phyloP scores from a whole-genome alignment of 2,113 vertebrate genomes.

The Cichladusa arquata region DNA sequence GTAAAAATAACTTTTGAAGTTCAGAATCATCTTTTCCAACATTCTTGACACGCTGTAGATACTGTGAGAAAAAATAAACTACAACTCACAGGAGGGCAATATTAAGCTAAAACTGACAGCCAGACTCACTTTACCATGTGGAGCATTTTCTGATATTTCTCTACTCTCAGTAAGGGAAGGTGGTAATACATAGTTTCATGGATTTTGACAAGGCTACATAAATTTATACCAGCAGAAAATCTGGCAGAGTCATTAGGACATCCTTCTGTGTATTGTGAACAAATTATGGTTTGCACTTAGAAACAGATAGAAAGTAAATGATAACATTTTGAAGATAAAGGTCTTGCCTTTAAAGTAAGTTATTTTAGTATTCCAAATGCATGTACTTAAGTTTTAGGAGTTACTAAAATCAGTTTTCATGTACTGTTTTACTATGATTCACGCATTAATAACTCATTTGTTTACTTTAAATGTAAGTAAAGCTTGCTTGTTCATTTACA shows the following conservation, averaged over 20 bases:
- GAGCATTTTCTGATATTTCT: neutral
- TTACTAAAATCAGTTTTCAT: neutral
- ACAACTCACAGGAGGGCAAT: constrained; percentile 4
- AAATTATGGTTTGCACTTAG: neutral
- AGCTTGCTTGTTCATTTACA: neutral
- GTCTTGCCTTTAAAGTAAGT: neutral
- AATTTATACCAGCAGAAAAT: neutral
- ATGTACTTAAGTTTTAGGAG: neutral
- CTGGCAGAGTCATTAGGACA: neutral
- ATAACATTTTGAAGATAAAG: neutral
- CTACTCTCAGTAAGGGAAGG: neutral
- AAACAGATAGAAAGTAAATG: neutral
- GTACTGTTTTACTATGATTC: neutral
- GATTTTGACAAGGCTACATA: neutral
- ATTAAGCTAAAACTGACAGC: constrained; percentile 34
- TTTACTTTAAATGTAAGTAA: neutral
- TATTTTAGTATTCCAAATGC: neutral
- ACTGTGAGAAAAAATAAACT: constrained; percentile 55
- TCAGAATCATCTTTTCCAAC: constrained; percentile 41
- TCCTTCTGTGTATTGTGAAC: neutral
- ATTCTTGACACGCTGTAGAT: constrained; percentile 29
- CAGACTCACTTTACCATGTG: neutral
- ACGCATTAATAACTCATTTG: neutral
- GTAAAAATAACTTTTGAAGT: constrained; percentile 34
- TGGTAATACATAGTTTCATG: neutral